These are phyloP conservation scores for Xenopus petersii DNA, from an alignment of 2,797 vertebrate species.

Conservation along the genomic window DNA sequence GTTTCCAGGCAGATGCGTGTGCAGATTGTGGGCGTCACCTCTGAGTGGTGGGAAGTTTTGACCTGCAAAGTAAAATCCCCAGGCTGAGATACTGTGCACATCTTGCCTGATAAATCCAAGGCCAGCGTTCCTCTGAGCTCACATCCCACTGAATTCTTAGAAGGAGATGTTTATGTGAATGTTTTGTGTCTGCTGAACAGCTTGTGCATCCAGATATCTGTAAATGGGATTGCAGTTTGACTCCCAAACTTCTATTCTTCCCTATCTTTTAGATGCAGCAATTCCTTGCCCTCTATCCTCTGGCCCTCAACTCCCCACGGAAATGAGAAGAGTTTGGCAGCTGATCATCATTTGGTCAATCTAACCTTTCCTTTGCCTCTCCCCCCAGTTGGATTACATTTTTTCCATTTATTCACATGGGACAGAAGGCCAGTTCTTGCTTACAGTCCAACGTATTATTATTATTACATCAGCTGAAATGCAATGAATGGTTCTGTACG, in stretches of 20 bases:
- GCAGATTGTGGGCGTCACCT: slow-evolving; percentile 31
- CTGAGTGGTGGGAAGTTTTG: slow-evolving; percentile 28
- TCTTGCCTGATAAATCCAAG: slow-evolving; percentile 42
- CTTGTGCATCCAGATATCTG: slow-evolving; percentile 30
- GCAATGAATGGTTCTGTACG: too few relatives aligned
- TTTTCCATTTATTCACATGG: too few relatives aligned
- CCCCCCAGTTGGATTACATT: too few relatives aligned
- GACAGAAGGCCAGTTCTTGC: too few relatives aligned
- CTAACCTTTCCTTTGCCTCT: too few relatives aligned
- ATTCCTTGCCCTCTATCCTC: too few relatives aligned
- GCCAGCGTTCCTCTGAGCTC: slow-evolving; percentile 37
- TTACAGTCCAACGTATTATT: too few relatives aligned
- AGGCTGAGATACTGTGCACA: slow-evolving; percentile 9
- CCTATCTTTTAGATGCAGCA: too few relatives aligned
- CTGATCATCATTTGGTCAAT: too few relatives aligned
- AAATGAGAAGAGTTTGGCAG: too few relatives aligned
- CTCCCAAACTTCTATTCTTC: not conserved
- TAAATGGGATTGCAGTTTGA: slow-evolving; percentile 3
- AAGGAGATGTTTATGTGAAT: slow-evolving; percentile 34
- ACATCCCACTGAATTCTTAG: slow-evolving; percentile 40
- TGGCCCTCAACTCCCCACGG: too few relatives aligned
- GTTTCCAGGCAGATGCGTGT: not conserved
- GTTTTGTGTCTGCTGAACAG: slow-evolving; percentile 39
- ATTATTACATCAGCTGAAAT: too few relatives aligned
- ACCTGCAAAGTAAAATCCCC: slow-evolving; percentile 12